Evolutionary conservation across 2,797 vertebrate species (phyloP), one percentile per base, ranked within the genome.

Genomic region (Eulemur coronatus): DNA sequence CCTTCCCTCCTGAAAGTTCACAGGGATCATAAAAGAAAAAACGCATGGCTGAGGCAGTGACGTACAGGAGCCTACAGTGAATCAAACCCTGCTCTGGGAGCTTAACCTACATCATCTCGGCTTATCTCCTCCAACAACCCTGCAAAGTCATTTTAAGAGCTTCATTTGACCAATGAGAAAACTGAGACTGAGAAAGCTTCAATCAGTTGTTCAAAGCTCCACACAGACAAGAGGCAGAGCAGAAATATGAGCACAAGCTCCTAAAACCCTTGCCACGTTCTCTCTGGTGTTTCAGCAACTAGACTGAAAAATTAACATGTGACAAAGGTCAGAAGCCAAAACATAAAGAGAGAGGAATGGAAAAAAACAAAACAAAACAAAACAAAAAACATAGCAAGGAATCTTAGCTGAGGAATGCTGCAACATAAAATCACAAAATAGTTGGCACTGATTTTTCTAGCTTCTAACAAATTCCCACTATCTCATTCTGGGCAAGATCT

Each of bases 241-340:
- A 82, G 78, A 88, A 91, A 94, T 28, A 24, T 17, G 46, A 93
- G 28, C 5, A 10, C 11, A n/a, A 13, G 24, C 14, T 75, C 85
- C 82, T 41, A 43, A 95, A 89, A 55, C 7, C n/a, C 46, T 61
- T 33, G 30, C 18, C 82, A 81, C 2, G 1, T 61, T 85, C 38
- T 89, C 67, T 88, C 79, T 57, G 18, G 35, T 4, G 0, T 46
- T 93, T 93, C 59, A 89, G 35, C 50, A 87, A 73, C 8, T 33
- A 65, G 38, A 18, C 59, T 55, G 17, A 50, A 87, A 92, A 94
- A 59, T 79, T 7, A 79, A 59, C 52, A 75, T 2, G 15, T 73
- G 18, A 72, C 70, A 65, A 93, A 91, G 84, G 84, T 50, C 84
- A 96, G 65, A 86, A 81, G 30, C 46, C 52, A 89, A 35, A n/a